Evolutionary conservation across 2,888 invertebrate species (phyloP).

Genomic region (Drosophila sordidapex): DNA sequence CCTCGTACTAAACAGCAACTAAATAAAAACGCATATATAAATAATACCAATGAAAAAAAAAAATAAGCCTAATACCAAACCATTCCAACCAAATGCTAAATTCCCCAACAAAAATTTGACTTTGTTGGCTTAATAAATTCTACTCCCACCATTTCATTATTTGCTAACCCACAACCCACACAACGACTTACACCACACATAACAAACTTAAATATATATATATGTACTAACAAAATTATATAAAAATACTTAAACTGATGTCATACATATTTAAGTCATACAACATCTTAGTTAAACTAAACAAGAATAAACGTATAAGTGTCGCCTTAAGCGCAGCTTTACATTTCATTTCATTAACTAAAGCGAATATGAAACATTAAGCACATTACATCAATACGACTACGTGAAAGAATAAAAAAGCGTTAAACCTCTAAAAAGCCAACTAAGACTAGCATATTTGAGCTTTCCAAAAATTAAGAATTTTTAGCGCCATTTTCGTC

Average conservation of each 20-base stretch:
- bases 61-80: conserved; percentile 36
- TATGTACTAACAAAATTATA: conserved; percentile 35
- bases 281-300: conserved; percentile 40
- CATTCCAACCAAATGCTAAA: conserved; percentile 16
- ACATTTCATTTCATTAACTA: background rate
- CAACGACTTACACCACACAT: conserved; percentile 28
- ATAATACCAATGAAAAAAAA: conserved; percentile 54
- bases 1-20: conserved; percentile 82
- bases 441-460: background rate
- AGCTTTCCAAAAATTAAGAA: conserved; percentile 2
- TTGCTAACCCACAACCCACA: conserved; percentile 40
- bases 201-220: conserved; percentile 26
- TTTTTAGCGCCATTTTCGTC: background rate
- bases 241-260: conserved; percentile 17
- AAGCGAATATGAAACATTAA: background rate
- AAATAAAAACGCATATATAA: conserved; percentile 71
- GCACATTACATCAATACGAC: background rate
- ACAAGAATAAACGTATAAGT: conserved; percentile 11
- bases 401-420: background rate
- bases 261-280: conserved; percentile 44
- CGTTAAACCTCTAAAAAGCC: background rate
- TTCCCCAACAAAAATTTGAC: conserved; percentile 32
- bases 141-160: conserved; percentile 42
- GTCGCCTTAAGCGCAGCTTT: background rate
- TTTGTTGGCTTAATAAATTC: conserved; percentile 34